Evolutionary conservation across 1,140 invertebrate genomes (phyloP), one percentile per base, ranked within the genome.

Genomic region (Propsilocerus akamusi): DNA sequence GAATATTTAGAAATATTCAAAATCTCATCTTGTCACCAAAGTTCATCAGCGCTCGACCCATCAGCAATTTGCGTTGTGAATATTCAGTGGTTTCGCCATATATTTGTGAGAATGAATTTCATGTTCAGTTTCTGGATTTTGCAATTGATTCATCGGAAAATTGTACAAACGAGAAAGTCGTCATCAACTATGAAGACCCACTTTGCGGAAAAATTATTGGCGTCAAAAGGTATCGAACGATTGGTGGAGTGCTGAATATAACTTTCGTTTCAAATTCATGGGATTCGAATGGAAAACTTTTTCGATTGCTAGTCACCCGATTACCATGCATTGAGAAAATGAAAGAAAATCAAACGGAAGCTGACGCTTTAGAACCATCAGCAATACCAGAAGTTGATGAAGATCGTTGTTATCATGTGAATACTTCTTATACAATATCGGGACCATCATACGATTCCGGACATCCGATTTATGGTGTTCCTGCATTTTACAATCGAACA

Each of bases 121-220:
- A 71, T 51, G 57, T 77, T 12, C 67, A 73, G 50, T 75, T 75
- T 53, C 53, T 73, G 3, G 68, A 75, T 54, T 75, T 77, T 46
- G 56, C 69, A 51, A 51, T 76, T 23, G 59, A 63, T 51, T 51
- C 60, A 0, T 70, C 72, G 5, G 52, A 57, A 28, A 65, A 68
- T 51, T 77, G 74, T 58, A 55, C 54, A 6, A 59, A 63, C 11
- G 72, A 75, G 57, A 70, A 69, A 46, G 53, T 77, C 7, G 58
- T 60, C 54, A 60, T 73, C 22, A 65, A 60, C 5, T 56, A 62
- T 47, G 49, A 55, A 23, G 63, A 67, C 53, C 56, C 65, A 23
- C 59, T 72, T 23, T 75, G 74, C 51, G 73, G 73, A 0, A 65
- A 54, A n/a, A 60, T 64, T 12, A 51, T 59, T 17, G 69, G 68